These are phyloP conservation scores for Leptopilina clavipes DNA, from an alignment of 1,140 invertebrate species.

Conservation along the genomic window DNA sequence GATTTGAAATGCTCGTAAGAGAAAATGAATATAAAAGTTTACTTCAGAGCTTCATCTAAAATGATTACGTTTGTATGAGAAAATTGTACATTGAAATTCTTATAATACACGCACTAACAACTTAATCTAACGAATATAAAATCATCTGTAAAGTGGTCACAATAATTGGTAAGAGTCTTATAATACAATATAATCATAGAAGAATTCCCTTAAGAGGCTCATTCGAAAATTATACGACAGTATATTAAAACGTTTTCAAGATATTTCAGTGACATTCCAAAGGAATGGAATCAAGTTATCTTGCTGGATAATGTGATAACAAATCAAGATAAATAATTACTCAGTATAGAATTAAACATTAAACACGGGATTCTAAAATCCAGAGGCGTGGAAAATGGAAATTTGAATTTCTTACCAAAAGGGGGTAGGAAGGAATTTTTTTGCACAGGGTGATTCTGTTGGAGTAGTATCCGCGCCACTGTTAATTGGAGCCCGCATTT, in stretches of 20 bases:
- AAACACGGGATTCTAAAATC: too few species aligned
- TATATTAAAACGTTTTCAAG: slow-evolving; percentile 1
- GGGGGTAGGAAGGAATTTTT: too few species aligned
- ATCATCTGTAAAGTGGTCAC: not conserved
- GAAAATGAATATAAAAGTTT: not conserved
- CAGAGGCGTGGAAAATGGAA: too few species aligned
- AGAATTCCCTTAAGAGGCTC: too few species aligned
- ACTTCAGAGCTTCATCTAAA: not conserved
- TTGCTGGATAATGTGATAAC: not conserved
- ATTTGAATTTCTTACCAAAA: too few species aligned
- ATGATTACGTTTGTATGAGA: slow-evolving; percentile 1
- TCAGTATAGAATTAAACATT: not conserved
- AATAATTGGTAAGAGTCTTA: not conserved
- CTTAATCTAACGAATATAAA: slow-evolving; percentile 14
- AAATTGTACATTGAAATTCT: slow-evolving; percentile 21
- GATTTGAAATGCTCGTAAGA: not conserved
- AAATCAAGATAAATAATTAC: not conserved
- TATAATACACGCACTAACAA: not conserved
- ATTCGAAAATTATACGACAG: not conserved
- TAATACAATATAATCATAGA: too few species aligned
- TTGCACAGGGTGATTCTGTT: too few species aligned
- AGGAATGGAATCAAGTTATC: not conserved
- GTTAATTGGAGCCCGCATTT: slow-evolving; percentile 4
- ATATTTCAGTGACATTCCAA: not conserved
- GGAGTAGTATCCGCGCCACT: not conserved